These are phyloP conservation scores for Patiria pectinifera DNA, from an alignment of 53 echinoderm and acorn worm species.

Conservation along the genomic window DNA sequence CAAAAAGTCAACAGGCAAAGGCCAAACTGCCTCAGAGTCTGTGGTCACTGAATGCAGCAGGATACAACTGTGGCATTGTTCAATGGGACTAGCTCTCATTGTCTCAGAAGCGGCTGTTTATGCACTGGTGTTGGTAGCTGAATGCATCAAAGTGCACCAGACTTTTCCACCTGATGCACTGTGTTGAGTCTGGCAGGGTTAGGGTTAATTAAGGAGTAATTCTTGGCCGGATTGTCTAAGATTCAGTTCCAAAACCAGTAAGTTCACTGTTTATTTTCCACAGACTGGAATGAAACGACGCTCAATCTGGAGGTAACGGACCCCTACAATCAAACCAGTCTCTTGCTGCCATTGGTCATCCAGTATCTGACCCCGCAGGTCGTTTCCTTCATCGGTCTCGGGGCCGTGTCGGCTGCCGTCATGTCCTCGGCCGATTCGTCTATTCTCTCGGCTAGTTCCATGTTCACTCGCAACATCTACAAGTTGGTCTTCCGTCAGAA, in stretches of 20 bases:
- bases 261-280: neutral
- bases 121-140: too few relatives aligned
- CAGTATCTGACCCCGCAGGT: conserved; percentile 87
- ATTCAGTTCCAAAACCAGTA: neutral
- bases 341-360: conserved; percentile 92
- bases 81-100: too few relatives aligned
- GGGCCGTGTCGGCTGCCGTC: conserved; percentile 94
- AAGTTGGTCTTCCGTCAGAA: conserved; percentile 87
- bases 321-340: conserved; percentile 70
- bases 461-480: conserved; percentile 98
- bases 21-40: too few relatives aligned
- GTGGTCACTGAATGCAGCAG: too few relatives aligned
- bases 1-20: too few relatives aligned
- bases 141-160: too few relatives aligned
- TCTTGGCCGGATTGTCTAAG: neutral
- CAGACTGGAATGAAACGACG: conserved; percentile 81
- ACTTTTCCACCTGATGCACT: too few relatives aligned
- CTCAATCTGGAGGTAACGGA: conserved; percentile 56
- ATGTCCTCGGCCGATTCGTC: conserved; percentile 99
- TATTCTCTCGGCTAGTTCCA: conserved; percentile 95
- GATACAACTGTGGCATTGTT: too few relatives aligned
- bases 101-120: too few relatives aligned
- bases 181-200: too few relatives aligned
- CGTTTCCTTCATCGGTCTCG: conserved; percentile 92
- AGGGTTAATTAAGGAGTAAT: too few relatives aligned